These are phyloP conservation scores for Hippocampus barbouri DNA, from an alignment of 2,113 vertebrate species.

Conservation along the genomic window DNA sequence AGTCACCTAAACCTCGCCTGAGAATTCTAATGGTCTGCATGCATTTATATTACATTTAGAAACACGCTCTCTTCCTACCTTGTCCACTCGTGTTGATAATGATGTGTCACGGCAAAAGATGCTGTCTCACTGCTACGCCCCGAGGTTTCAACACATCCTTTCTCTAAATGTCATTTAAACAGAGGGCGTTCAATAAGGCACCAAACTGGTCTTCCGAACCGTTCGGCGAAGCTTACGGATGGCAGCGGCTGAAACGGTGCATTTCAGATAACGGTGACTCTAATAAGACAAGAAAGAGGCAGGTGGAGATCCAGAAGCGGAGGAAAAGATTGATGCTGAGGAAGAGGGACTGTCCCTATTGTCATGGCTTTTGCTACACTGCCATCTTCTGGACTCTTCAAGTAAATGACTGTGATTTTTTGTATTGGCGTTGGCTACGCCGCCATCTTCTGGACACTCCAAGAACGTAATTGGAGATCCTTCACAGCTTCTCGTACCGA, in stretches of 20 bases:
- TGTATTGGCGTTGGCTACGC: constrained; percentile 1
- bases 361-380: constrained; percentile 19
- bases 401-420: neutral
- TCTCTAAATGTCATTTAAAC: constrained; percentile 3
- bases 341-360: constrained; percentile 18
- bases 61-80: constrained; percentile 43
- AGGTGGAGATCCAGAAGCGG: constrained; percentile 50
- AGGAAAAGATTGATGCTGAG: constrained; percentile 35
- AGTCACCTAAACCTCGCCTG: neutral
- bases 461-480: neutral
- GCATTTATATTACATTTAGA: neutral
- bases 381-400: constrained; percentile 47
- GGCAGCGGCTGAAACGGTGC: constrained; percentile 1
- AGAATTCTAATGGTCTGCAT: neutral
- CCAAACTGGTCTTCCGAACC: neutral
- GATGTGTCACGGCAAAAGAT: constrained; percentile 70
- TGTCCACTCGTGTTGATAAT: constrained; percentile 36
- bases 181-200: neutral
- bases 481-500: too few species aligned
- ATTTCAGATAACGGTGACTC: constrained; percentile 23
- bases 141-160: constrained; percentile 49
- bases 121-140: constrained; percentile 72
- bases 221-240: constrained; percentile 1
- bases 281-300: constrained; percentile 18
- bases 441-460: constrained; percentile 45